Percentiles rank a stretch among this genome's conserved stretches.
These are phyloP conservation scores for Phymatocera aterrima DNA, from an alignment of 2,888 invertebrate genomes.

Conservation along the genomic window DNA sequence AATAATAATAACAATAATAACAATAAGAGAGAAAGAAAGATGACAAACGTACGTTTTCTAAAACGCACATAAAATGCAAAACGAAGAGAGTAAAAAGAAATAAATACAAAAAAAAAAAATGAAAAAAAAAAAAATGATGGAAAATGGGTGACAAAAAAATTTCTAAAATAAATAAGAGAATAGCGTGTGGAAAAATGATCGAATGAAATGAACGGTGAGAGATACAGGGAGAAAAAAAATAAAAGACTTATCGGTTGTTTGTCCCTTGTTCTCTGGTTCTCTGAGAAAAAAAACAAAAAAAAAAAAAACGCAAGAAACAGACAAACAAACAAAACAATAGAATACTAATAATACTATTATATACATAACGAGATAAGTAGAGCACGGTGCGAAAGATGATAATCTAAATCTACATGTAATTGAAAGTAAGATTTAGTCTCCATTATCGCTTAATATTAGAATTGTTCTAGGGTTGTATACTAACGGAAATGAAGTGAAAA, in stretches of 20 bases:
- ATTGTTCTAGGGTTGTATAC: conserved; percentile 51
- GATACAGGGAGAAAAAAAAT: conserved; percentile 5
- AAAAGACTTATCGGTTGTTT: conserved; percentile 42
- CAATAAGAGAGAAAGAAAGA: background rate
- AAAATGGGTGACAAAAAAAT: conserved; percentile 2
- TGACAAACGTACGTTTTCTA: conserved; percentile 42
- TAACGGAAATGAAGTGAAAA: no score
- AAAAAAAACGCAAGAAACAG: no score
- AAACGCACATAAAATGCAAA: conserved; percentile 42
- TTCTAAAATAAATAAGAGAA: background rate
- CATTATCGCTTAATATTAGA: conserved; percentile 58
- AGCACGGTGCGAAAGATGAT: conserved; percentile 19
- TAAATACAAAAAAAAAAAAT: conserved; percentile 12
- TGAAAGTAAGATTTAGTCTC: conserved; percentile 59
- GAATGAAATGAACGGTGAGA: no score
- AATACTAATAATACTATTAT: no score
- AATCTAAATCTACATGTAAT: conserved; percentile 55
- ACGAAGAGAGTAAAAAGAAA: conserved; percentile 7
- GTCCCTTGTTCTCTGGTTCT: conserved; percentile 52
- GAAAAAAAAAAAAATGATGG: conserved; percentile 1
- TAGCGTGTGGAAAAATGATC: background rate
- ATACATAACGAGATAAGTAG: conserved; percentile 48
- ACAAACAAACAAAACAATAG: no score
- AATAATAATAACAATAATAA: no score
- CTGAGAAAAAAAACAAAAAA: no score